phyloP scores from a whole-genome alignment of 1,140 invertebrate species.

The Lasaia peninsularis region DNA sequence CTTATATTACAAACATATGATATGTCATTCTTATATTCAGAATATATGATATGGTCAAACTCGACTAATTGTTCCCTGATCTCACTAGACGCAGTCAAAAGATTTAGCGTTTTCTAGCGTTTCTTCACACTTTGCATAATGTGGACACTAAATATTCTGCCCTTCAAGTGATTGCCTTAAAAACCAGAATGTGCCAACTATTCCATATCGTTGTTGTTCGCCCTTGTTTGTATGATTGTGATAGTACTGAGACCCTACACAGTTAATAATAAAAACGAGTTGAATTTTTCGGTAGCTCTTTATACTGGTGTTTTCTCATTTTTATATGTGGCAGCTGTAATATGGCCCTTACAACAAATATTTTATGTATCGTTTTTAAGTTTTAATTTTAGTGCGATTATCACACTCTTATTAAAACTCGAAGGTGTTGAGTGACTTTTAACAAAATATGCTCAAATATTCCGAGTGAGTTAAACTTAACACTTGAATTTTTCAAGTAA shows the following conservation, averaged over 20 bases:
- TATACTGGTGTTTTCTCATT: neutral
- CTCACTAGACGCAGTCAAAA: no score
- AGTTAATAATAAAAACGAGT: neutral
- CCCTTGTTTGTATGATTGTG: slow-evolving; percentile 25
- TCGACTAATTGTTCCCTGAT: no score
- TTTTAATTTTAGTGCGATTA: no score
- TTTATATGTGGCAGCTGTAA: neutral
- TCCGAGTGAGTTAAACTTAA: neutral
- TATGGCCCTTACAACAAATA: no score
- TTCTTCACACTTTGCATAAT: neutral
- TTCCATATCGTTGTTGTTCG: slow-evolving; percentile 3
- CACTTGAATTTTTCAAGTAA: neutral
- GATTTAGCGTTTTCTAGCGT: no score
- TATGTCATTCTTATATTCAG: no score
- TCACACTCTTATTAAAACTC: no score
- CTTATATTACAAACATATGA: no score
- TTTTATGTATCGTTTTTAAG: no score
- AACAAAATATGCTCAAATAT: neutral
- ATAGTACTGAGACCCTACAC: slow-evolving; percentile 27
- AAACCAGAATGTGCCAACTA: slow-evolving; percentile 8
- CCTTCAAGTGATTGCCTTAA: neutral
- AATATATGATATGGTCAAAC: no score
- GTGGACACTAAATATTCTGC: neutral
- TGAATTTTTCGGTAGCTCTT: slow-evolving; percentile 5
- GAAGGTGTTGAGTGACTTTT: neutral